These are phyloP conservation scores for Bufo gargarizans DNA, from an alignment of 2,113 vertebrate species.

Conservation along the genomic window DNA sequence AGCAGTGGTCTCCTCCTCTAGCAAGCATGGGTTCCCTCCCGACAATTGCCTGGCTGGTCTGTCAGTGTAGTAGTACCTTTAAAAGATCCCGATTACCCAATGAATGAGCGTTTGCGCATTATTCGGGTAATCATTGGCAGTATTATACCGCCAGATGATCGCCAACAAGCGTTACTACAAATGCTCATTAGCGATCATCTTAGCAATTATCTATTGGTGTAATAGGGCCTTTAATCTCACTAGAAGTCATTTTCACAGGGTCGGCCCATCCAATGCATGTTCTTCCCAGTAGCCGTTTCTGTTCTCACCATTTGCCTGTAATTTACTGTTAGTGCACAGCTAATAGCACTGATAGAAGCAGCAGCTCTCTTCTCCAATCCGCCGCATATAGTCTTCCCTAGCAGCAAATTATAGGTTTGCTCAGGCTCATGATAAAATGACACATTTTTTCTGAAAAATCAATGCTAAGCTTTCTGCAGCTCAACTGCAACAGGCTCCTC, in stretches of 20 bases:
- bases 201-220: no score
- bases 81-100: no score
- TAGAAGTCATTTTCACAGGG: not conserved
- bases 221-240: no score
- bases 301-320: conserved; percentile 13
- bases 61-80: no score
- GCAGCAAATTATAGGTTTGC: conserved; percentile 56
- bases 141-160: no score
- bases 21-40: no score
- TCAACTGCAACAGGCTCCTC: conserved; percentile 42
- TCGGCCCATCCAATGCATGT: not conserved
- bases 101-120: no score
- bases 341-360: conserved; percentile 46
- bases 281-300: not conserved
- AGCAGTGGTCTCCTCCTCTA: no score
- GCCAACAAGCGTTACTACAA: no score
- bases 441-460: conserved; percentile 56
- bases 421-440: conserved; percentile 56
- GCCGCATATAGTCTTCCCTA: conserved; percentile 39
- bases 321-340: conserved; percentile 39
- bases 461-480: conserved; percentile 56
- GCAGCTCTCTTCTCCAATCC: conserved; percentile 17
- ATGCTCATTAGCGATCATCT: no score
- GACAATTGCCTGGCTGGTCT: no score
- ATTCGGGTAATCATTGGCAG: no score